phyloP scores from a whole-genome alignment of 2,888 invertebrate genomes.

The Apoda limacodes region DNA sequence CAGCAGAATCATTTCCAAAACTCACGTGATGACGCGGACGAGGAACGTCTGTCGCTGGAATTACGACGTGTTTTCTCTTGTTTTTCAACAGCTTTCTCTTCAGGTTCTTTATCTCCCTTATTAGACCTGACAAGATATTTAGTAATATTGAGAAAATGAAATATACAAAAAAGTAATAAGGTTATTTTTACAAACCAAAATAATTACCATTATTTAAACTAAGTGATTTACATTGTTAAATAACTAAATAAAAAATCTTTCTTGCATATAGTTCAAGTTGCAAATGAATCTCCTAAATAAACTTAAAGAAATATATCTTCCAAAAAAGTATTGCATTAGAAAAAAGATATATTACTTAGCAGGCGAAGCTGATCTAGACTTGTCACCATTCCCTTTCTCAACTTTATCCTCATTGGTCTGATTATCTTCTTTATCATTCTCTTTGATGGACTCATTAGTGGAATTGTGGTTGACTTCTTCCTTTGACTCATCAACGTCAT shows the following conservation, averaged over 20 bases:
- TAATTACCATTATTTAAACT: no score
- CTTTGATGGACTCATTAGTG: slow-evolving; percentile 35
- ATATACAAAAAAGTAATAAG: no score
- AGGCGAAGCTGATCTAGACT: slow-evolving; percentile 56
- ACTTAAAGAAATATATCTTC: slow-evolving; percentile 1
- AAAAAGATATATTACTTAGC: slow-evolving; percentile 39
- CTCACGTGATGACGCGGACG: slow-evolving; percentile 61
- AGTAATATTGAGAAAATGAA: no score
- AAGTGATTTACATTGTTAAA: no score
- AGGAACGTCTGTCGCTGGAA: slow-evolving; percentile 48
- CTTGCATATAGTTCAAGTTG: no score
- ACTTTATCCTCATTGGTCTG: slow-evolving; percentile 24
- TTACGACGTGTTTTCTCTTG: slow-evolving; percentile 40
- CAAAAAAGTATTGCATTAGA: background rate
- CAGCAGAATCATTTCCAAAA: no score
- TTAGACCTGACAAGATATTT: no score
- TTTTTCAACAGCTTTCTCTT: slow-evolving; percentile 46
- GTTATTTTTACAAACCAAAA: no score
- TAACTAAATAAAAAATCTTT: no score
- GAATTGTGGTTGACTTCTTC: slow-evolving; percentile 43
- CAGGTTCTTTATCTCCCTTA: slow-evolving; percentile 32
- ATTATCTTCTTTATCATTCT: slow-evolving; percentile 43
- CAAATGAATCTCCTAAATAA: slow-evolving; percentile 1
- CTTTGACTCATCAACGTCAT: slow-evolving; percentile 45
- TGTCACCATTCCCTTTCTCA: slow-evolving; percentile 37